Percentiles rank a stretch among this genome's conserved stretches.
Evolutionary conservation across 2,888 invertebrate species (phyloP).

Genomic region (Apamea monoglypha): DNA sequence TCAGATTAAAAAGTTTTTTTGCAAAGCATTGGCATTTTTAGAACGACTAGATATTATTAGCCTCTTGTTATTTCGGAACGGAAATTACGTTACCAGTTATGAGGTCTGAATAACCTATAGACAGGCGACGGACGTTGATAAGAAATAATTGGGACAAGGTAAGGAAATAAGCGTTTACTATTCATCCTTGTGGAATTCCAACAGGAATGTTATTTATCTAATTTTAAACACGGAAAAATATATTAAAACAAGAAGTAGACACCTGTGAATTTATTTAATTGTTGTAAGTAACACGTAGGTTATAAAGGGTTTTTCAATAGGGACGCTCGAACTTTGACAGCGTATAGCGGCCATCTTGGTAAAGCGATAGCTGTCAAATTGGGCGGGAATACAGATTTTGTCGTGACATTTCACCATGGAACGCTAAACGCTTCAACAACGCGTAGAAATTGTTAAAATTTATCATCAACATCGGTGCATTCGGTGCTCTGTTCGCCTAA

Average conservation of each 20-base stretch:
- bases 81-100: background rate
- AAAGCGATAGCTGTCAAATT: too few relatives aligned
- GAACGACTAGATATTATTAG: background rate
- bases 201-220: background rate
- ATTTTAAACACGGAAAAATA: background rate
- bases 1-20: background rate
- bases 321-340: too few relatives aligned
- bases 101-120: too few relatives aligned
- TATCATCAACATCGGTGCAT: too few relatives aligned
- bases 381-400: too few relatives aligned
- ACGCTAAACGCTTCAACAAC: too few relatives aligned
- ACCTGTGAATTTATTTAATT: constrained; percentile 4
- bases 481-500: too few relatives aligned
- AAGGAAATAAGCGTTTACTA: background rate
- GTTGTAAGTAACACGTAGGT: background rate
- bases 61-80: background rate
- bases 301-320: too few relatives aligned
- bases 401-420: too few relatives aligned
- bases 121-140: background rate
- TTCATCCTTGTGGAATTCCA: background rate
- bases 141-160: background rate
- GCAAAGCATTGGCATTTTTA: background rate
- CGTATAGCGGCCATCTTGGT: too few relatives aligned
- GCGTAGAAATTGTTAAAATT: too few relatives aligned
- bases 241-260: background rate